Percentiles rank a stretch among this genome's conserved stretches.
These are phyloP conservation scores for Diabrotica balteata DNA, from an alignment of 2,888 invertebrate species.

Conservation along the genomic window DNA sequence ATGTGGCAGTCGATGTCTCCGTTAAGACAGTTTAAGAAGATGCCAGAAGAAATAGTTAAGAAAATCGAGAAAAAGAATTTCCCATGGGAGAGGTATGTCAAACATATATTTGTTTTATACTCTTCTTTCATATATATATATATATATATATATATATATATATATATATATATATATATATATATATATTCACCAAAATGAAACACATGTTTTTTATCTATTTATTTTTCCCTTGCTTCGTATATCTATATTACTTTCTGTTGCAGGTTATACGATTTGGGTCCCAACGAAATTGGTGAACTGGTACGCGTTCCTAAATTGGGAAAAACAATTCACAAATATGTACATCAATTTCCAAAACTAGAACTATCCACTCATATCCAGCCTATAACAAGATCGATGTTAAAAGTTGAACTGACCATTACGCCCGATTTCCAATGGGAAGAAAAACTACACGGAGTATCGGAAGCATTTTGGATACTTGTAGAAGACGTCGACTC, in stretches of 20 bases:
- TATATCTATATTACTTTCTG: neutral
- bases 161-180: too few relatives aligned
- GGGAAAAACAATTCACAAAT: conserved; percentile 94
- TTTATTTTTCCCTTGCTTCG: too few relatives aligned
- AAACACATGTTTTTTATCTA: too few relatives aligned
- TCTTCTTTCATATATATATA: too few relatives aligned
- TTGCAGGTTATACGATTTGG: conserved; percentile 84
- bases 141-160: too few relatives aligned
- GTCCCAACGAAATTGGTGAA: conserved; percentile 97
- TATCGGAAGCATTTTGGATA: conserved; percentile 88
- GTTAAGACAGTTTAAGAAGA: conserved; percentile 93
- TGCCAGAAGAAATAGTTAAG: conserved; percentile 95
- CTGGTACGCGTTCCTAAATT: conserved; percentile 88
- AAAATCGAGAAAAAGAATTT: conserved; percentile 98
- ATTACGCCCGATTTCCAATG: conserved; percentile 99
- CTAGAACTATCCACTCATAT: conserved; percentile 95
- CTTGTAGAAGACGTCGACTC: conserved; percentile 88
- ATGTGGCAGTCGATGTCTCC: conserved; percentile 99
- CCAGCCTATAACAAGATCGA: conserved; percentile 94
- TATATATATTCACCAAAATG: too few relatives aligned
- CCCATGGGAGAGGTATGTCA: conserved; percentile 78
- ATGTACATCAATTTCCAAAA: conserved; percentile 96
- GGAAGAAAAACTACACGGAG: conserved; percentile 92
- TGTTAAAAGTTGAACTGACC: conserved; percentile 92
- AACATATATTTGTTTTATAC: too few relatives aligned